Percentiles rank a stretch among this genome's conserved stretches.
Evolutionary conservation across 2,797 vertebrate genomes (phyloP).

Genomic region (Hafferia zeledoni): DNA sequence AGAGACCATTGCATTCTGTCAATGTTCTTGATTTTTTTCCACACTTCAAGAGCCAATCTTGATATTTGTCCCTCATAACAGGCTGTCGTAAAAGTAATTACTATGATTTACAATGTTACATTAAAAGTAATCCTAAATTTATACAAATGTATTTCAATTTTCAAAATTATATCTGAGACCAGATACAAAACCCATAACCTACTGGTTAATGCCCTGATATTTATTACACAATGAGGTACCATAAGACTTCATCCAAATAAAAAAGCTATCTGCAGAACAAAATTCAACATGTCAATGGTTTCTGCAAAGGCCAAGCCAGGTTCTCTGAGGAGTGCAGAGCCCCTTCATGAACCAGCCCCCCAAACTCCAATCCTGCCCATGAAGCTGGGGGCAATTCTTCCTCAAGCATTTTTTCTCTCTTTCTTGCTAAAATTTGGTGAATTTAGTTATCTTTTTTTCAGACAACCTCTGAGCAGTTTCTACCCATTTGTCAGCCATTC

Average conservation of each 20-base stretch:
- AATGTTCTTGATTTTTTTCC: background rate
- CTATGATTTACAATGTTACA: background rate
- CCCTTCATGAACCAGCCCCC: background rate
- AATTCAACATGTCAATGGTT: conserved; percentile 2
- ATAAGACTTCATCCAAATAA: background rate
- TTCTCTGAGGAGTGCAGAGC: background rate
- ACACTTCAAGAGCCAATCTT: background rate
- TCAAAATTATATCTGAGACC: background rate
- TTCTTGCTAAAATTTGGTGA: background rate
- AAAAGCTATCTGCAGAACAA: background rate
- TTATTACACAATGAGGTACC: background rate
- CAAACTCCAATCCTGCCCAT: background rate
- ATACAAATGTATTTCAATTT: background rate
- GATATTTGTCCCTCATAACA: background rate
- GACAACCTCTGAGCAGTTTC: background rate
- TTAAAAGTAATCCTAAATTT: background rate
- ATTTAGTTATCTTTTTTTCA: background rate
- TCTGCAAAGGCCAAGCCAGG: background rate
- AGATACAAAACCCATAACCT: background rate
- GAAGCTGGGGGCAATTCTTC: background rate
- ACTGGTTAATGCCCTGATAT: background rate
- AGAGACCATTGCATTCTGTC: background rate
- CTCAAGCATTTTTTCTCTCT: background rate
- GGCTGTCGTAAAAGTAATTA: background rate
- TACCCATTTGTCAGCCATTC: background rate